phyloP scores from a whole-genome alignment of 2,113 vertebrate genomes.

The Enhydra lutris region DNA sequence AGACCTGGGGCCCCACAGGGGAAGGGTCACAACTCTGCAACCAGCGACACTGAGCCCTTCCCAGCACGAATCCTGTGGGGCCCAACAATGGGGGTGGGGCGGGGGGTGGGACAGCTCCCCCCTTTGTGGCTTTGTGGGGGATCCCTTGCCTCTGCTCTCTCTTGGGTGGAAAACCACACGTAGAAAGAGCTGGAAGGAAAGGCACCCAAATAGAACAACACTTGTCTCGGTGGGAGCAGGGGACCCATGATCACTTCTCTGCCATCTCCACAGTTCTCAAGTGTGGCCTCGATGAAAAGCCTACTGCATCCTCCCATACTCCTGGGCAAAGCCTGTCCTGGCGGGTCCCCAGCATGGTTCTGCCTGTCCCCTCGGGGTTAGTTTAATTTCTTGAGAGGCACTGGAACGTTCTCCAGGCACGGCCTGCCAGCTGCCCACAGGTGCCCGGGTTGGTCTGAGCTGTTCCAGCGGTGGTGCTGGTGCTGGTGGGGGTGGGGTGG shows the following conservation, averaged over 20 bases:
- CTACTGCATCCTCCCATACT: not conserved
- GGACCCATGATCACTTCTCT: rapidly evolving
- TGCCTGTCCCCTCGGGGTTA: rapidly evolving
- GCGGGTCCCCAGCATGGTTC: not conserved
- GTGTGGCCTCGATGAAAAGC: not conserved
- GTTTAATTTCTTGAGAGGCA: not conserved
- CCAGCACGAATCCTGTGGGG: rapidly evolving
- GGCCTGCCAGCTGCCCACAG: no score
- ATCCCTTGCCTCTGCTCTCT: not conserved
- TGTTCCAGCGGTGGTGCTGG: rapidly evolving
- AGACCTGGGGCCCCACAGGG: not conserved
- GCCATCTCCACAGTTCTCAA: not conserved
- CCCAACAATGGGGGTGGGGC: not conserved
- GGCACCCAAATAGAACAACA: not conserved
- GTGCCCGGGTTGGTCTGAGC: not conserved
- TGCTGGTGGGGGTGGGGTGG: rapidly evolving
- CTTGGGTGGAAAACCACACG: not conserved
- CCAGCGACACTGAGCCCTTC: rapidly evolving
- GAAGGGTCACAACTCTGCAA: not conserved
- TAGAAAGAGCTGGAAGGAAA: not conserved
- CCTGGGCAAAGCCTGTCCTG: not conserved
- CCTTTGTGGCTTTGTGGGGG: not conserved
- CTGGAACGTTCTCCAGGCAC: not conserved
- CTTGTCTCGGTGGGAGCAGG: not conserved
- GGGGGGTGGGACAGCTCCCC: not conserved